These are phyloP conservation scores for Cantharis rufa DNA, from an alignment of 2,888 invertebrate species.

Conservation along the genomic window DNA sequence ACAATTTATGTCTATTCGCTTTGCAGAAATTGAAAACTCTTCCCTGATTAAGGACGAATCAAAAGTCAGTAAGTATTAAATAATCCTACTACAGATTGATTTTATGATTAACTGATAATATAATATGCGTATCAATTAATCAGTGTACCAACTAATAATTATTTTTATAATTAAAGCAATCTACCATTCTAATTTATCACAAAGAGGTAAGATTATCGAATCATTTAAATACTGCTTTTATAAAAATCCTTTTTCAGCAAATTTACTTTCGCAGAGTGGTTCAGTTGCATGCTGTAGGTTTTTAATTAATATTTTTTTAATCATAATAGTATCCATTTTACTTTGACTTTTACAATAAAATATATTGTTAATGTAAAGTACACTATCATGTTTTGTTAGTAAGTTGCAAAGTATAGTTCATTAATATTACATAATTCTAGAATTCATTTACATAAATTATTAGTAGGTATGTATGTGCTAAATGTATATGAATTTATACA, in stretches of 20 bases:
- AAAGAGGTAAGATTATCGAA: conserved; percentile 34
- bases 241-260: background rate
- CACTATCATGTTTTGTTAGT: background rate
- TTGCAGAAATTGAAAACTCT: conserved; percentile 1
- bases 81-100: background rate
- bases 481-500: background rate
- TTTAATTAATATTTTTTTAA: background rate
- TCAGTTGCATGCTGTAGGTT: background rate
- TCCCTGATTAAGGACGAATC: background rate
- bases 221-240: background rate
- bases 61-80: conserved; percentile 1
- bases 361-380: background rate
- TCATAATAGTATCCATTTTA: background rate
- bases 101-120: background rate
- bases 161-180: conserved; percentile 14
- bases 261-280: background rate
- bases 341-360: background rate
- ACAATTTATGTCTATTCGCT: background rate
- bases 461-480: background rate
- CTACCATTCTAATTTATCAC: conserved; percentile 33
- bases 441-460: background rate
- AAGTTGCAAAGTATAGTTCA: background rate
- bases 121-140: background rate
- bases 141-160: background rate
- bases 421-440: background rate